These are phyloP conservation scores for Drosophila pectinifera DNA, from an alignment of 1,140 invertebrate species.

Conservation along the genomic window DNA sequence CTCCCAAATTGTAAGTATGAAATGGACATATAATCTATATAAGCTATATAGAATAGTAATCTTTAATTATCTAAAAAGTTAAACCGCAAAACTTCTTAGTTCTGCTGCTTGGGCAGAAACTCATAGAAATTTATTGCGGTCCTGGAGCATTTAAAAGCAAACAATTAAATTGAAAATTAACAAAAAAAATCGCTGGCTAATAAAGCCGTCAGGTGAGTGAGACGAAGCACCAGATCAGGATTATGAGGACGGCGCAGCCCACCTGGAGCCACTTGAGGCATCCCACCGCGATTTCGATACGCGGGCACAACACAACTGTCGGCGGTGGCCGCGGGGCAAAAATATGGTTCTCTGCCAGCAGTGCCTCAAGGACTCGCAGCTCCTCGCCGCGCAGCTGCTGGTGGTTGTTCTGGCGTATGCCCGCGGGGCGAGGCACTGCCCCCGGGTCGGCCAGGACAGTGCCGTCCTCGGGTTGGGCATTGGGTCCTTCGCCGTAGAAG, in stretches of 20 bases:
- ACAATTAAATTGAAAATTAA: neutral
- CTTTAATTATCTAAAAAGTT: no score
- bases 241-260: neutral
- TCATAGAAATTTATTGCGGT: conserved; percentile 17
- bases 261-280: conserved; percentile 13
- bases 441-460: conserved; percentile 34
- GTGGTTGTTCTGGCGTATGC: conserved; percentile 21
- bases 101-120: neutral
- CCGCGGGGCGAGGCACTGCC: conserved; percentile 49
- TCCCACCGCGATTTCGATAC: neutral
- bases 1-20: no score
- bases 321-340: no score
- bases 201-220: neutral
- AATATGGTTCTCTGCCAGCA: no score
- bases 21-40: no score
- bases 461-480: neutral
- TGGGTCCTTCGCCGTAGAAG: conserved; percentile 51
- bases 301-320: neutral
- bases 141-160: neutral
- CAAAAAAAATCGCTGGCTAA: no score
- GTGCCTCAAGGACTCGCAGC: no score
- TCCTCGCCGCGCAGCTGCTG: no score
- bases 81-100: no score
- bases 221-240: neutral
- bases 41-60: no score